Base-by-base conservation (phyloP, 2,888 invertebrate species). In the Sinohyriopsis cumingii region DNA sequence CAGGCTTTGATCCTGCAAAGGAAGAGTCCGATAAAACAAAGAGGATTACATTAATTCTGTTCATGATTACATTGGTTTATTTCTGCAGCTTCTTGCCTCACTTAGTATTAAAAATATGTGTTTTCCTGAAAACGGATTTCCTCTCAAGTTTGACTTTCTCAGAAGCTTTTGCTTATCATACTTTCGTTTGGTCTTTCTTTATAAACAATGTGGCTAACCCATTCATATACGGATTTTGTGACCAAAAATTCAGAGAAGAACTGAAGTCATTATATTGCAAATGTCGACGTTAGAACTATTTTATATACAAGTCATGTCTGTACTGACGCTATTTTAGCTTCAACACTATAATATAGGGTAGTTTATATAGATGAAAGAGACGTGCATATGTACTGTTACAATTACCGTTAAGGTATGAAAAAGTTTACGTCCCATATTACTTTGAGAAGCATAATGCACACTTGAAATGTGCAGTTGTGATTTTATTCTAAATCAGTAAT, bases 181-280 rank as follows among this genome's bases (percentile, higher is more conserved):
- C 80, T 12, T 80, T 83, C 45, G 77, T 84, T 19, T 78, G 84
- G 70, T 82, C 82, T 18, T 84, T 81, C 66, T 82, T 84, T 24
- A 76, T 85, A 28, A 86, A 85, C 73, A 80, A 79, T 66, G 74
- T 81, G 59, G 71, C 80, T 15, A 86, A 86, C 67, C 75, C 81
- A 25, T 78, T 84, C 59, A 80, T 86, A 33, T 86, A 86, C 69
- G 82, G 84, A 18, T 82, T 83, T 67, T 81, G 80, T 65, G 84
- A 83, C 72, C 65, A 69, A 12, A 76, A 81, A 28, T 86, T 86
- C 65, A 72, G 82, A 53, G 64, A 65, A 22, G 82, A 82, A 68
- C 66, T 80, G n/a, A 77, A 70, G 28, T 67, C 62, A 18, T 57
- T 76, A 20, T 69, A 76, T 25, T 59, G 55, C 9, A 57, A 24